Conservation (phyloP, 2,888 invertebrate genomes). For the Epirrhoe alternata region DNA sequence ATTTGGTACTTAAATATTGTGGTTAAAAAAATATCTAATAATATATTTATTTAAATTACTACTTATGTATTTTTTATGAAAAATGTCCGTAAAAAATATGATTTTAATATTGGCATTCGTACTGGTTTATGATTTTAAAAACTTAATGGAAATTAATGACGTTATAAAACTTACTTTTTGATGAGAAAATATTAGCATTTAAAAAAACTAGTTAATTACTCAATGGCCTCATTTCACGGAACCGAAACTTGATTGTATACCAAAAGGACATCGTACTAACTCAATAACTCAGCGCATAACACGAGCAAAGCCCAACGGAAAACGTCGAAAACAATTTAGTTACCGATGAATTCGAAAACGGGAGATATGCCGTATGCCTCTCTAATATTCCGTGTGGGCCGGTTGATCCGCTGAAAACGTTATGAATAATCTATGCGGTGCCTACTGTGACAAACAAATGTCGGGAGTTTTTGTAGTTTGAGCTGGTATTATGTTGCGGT, state of each 20-base stretch:
- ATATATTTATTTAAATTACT: no score
- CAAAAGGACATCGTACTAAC: conserved; percentile 31
- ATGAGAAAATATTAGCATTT: not conserved
- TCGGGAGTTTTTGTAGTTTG: conserved; percentile 21
- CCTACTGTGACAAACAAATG: conserved; percentile 24
- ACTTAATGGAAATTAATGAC: no score
- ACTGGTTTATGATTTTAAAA: no score
- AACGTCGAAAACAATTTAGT: conserved; percentile 75
- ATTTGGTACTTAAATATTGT: not conserved
- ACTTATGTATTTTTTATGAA: no score
- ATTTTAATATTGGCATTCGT: no score
- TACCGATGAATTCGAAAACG: conserved; percentile 76
- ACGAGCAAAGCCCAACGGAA: conserved; percentile 44
- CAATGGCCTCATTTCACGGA: not conserved
- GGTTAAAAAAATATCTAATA: no score
- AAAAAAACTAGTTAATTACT: not conserved
- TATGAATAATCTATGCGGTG: conserved; percentile 75
- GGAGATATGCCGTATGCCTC: conserved; percentile 58
- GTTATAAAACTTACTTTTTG: no score
- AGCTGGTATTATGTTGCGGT: conserved; percentile 6
- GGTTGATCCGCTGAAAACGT: conserved; percentile 74
- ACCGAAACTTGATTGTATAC: conserved; percentile 12
- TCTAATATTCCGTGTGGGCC: conserved; percentile 82
- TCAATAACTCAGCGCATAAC: conserved; percentile 43
- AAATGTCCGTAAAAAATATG: no score